Percentiles rank a stretch among this genome's conserved stretches.
Conservation (phyloP, 2,888 invertebrate genomes). For the Cordilura impudica region DNA sequence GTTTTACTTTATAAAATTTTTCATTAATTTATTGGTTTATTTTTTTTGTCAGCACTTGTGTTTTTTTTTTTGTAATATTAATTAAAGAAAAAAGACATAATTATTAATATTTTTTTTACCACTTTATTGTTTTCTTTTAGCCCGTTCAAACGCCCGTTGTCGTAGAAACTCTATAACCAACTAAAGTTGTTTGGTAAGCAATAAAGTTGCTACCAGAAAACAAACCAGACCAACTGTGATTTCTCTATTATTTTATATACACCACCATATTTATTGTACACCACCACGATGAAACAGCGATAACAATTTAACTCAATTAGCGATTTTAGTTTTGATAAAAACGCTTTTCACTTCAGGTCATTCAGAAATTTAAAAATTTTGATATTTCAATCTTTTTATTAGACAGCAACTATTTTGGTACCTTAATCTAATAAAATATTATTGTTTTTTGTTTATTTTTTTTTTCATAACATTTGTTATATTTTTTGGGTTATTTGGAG, state of each 20-base stretch:
- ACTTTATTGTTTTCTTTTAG: conserved; percentile 20
- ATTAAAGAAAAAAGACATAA: not conserved
- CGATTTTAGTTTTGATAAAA: too few relatives aligned
- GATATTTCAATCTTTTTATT: too few relatives aligned
- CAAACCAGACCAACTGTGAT: conserved; percentile 41
- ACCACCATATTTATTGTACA: conserved; percentile 24
- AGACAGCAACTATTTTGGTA: too few relatives aligned
- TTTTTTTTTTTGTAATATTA: not conserved
- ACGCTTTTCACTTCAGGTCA: too few relatives aligned
- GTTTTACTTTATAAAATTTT: not conserved
- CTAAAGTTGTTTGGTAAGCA: conserved; percentile 39
- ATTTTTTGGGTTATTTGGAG: too few relatives aligned
- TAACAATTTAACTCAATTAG: not conserved
- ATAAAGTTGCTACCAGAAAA: conserved; percentile 14
- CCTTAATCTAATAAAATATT: too few relatives aligned
- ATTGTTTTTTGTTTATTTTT: too few relatives aligned
- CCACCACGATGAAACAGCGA: not conserved
- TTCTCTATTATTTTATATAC: conserved; percentile 44
- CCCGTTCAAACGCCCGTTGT: conserved; percentile 52
- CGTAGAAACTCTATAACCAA: conserved; percentile 48
- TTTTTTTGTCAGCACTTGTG: not conserved
- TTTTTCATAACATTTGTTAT: too few relatives aligned
- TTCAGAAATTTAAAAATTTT: too few relatives aligned
- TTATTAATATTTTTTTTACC: conserved; percentile 30
- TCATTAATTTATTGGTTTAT: not conserved